These are phyloP conservation scores for Rhizomys pruinosus DNA, from an alignment of 2,113 vertebrate genomes.

Conservation along the genomic window DNA sequence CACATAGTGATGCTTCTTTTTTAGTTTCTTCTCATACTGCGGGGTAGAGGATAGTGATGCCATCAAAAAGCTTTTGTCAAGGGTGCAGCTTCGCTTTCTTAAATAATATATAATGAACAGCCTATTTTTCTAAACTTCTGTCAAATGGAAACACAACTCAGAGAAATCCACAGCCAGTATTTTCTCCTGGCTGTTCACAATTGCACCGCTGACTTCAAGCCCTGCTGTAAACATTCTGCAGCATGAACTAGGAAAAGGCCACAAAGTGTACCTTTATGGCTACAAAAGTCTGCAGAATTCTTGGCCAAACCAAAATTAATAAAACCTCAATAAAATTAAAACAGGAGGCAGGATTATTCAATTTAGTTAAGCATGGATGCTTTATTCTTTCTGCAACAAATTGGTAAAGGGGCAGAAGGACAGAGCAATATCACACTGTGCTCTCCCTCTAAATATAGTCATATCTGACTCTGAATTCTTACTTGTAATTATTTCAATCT, in stretches of 20 bases:
- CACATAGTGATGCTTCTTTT: background rate
- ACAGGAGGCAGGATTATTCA: background rate
- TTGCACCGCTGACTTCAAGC: background rate
- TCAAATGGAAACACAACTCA: background rate
- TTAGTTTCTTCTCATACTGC: background rate
- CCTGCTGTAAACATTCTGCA: background rate
- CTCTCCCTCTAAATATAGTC: background rate
- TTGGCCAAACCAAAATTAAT: constrained; percentile 39
- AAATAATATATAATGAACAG: constrained; percentile 29
- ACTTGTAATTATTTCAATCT: background rate
- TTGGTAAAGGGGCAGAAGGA: background rate
- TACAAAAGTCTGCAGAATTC: background rate
- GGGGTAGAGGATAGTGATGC: background rate
- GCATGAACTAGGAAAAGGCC: background rate
- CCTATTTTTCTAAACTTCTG: background rate
- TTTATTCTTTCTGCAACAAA: constrained; percentile 30
- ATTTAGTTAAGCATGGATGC: background rate
- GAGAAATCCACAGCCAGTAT: background rate
- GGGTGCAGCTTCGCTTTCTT: background rate
- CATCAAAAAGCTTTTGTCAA: background rate
- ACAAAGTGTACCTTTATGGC: background rate
- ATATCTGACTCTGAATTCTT: background rate
- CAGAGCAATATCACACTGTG: background rate
- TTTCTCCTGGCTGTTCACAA: background rate
- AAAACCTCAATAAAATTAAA: constrained; percentile 64